A percentile compares a stretch with the other conserved stretches of the same genome.
phyloP scores from a whole-genome alignment of 2,888 invertebrate genomes.

The Allolobophora icterica region DNA sequence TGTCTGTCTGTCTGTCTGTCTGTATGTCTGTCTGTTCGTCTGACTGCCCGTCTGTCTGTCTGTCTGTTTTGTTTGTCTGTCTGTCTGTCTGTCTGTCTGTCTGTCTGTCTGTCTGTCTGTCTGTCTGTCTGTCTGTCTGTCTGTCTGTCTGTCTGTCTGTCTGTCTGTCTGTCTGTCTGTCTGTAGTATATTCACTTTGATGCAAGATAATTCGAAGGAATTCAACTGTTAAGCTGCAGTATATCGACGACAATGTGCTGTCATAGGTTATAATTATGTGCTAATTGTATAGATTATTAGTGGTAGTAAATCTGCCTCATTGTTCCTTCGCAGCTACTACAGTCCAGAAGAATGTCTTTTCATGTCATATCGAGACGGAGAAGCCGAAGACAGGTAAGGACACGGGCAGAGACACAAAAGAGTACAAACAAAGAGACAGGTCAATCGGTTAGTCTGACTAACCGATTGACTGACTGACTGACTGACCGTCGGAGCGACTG shows the following conservation, averaged over 20 bases:
- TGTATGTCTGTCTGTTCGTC: background rate
- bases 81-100: conserved; percentile 20
- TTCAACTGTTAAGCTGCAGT: background rate
- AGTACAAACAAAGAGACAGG: background rate
- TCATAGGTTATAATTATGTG: background rate
- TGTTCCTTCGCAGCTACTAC: conserved; percentile 45
- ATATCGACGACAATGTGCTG: background rate
- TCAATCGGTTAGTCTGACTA: background rate
- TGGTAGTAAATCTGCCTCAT: background rate
- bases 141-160: background rate
- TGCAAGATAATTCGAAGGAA: background rate
- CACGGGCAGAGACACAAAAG: background rate
- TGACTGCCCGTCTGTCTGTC: too few relatives aligned
- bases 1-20: conserved; percentile 15
- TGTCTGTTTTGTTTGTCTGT: background rate
- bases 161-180: conserved; percentile 20
- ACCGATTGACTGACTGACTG: background rate
- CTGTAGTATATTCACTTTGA: background rate
- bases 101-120: conserved; percentile 22
- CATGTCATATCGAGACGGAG: conserved; percentile 38
- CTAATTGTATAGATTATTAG: background rate
- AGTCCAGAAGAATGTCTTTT: conserved; percentile 50
- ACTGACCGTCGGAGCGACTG: too few relatives aligned
- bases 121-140: conserved; percentile 4
- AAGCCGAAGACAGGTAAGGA: conserved; percentile 13